Base-by-base conservation (phyloP, 2,113 vertebrate genomes). In the Illadopsis cleaveri region DNA sequence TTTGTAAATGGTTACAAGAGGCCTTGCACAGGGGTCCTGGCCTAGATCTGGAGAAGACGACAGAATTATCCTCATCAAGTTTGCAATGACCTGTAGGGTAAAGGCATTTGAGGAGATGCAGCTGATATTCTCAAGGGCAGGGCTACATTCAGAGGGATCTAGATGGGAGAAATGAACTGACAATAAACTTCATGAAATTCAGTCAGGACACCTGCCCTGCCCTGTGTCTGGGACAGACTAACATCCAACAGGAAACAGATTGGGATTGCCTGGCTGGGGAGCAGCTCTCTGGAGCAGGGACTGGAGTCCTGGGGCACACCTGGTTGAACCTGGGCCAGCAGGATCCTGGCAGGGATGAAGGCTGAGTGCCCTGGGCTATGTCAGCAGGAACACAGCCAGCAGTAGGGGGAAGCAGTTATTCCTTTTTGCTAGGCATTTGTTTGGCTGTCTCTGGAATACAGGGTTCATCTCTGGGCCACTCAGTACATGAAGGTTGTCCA, bases 401-500 rank as follows among this genome's bases (percentile, higher is more conserved):
- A 69, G 18, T 62, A 2, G 7, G 15, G 18, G 35, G 11, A 54
- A 79, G 18, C 35, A 54, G 23, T 54, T 35, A 16, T 11, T 81
- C 25, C 56, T 38, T 56, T 82, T 77, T 22, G 16, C 19, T 68
- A 6, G 37, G 38, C 22, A 60, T 51, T 68, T 54, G 15, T 53
- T 66, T 72, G 35, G 33, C 38, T 27, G 0, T 51, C 21, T 47
- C 31, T 60, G 48, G 33, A 15, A 60, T 30, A 33, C 12, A 37
- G 28, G 24, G 12, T 37, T 91, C 7, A 35, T 27, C 35, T 65
- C n/a, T 53, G 25, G 35, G 3, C 23, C 42, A 3, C 40, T 5
- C 1, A 0, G 12, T 17, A 11, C 10, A 2, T 1, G 6, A 37
- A 54, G 12, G 24, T 2, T 69, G 30, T 30, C 54, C 33, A 18